Conservation (phyloP, 2,888 invertebrate species). For the Baronia brevicornis region DNA sequence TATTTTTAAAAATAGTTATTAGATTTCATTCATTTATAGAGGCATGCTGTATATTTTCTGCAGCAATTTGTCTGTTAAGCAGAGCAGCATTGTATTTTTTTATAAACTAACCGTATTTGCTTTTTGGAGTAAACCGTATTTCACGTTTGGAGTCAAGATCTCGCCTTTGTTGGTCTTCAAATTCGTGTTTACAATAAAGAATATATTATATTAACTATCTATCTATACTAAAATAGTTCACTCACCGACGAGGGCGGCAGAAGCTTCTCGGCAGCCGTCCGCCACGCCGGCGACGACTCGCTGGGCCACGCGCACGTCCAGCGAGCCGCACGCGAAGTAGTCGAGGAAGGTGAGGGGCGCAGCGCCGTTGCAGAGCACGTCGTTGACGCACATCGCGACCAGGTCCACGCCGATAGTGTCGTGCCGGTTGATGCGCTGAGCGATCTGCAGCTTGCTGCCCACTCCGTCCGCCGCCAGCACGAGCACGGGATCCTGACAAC, state of each 20-base stretch:
- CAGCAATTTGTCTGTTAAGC: no score
- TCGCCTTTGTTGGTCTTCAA: no score
- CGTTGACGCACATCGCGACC: constrained; percentile 99
- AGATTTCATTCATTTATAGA: no score
- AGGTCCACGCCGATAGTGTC: constrained; percentile 93
- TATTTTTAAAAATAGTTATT: no score
- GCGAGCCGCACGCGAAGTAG: constrained; percentile 92
- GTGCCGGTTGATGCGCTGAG: constrained; percentile 85
- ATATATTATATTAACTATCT: not conserved
- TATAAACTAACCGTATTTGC: no score
- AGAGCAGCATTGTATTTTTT: no score
- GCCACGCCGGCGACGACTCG: constrained; percentile 86
- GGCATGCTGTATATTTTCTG: no score
- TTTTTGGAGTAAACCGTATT: no score
- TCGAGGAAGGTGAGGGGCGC: constrained; percentile 97
- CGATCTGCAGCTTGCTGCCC: constrained; percentile 96
- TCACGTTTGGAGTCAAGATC: no score
- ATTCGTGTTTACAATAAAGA: no score
- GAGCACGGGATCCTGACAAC: constrained; percentile 83
- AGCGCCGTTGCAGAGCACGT: constrained; percentile 96
- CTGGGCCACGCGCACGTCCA: constrained; percentile 82
- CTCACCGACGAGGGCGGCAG: constrained; percentile 90
- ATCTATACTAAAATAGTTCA: not conserved
- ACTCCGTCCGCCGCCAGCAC: constrained; percentile 99
- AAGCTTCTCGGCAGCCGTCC: constrained; percentile 88